Evolutionary conservation across 1,140 invertebrate genomes (phyloP).

Genomic region (Drosophila subobscura): DNA sequence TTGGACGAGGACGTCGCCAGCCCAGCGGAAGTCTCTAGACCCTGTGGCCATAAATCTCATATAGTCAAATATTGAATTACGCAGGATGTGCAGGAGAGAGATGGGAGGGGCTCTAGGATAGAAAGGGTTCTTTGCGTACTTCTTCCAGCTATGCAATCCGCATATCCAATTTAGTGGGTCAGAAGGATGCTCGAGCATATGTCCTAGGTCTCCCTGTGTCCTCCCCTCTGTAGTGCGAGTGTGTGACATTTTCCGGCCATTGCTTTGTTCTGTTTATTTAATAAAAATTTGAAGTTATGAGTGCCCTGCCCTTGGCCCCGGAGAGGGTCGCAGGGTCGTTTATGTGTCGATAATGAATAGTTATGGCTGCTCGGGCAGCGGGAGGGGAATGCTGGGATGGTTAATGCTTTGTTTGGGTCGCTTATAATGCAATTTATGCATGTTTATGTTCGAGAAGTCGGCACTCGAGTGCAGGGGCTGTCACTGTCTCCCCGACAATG

Average conservation of each 20-base stretch:
- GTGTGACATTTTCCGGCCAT: slow-evolving; percentile 66
- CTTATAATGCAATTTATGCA: slow-evolving; percentile 78
- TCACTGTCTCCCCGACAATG: slow-evolving; percentile 34
- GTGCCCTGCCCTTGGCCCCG: slow-evolving; percentile 28
- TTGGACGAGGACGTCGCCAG: slow-evolving; percentile 1
- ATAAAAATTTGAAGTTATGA: slow-evolving; percentile 81
- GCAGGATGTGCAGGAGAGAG: slow-evolving; percentile 45
- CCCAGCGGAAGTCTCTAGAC: slow-evolving; percentile 58
- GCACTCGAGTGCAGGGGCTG: slow-evolving; percentile 14
- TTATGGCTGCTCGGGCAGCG: slow-evolving; percentile 60
- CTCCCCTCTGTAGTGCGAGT: slow-evolving; percentile 5
- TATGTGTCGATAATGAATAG: slow-evolving; percentile 82
- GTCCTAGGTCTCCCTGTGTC: slow-evolving; percentile 16
- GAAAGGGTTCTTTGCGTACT: slow-evolving; percentile 48
- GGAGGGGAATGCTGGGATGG: slow-evolving; percentile 20
- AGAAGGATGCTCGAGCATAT: slow-evolving; percentile 59
- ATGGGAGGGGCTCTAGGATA: neutral
- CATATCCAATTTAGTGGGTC: slow-evolving; percentile 76
- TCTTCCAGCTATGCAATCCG: slow-evolving; percentile 21
- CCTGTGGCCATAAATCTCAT: slow-evolving; percentile 80
- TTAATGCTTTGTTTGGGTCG: slow-evolving; percentile 67
- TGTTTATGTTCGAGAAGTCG: slow-evolving; percentile 57
- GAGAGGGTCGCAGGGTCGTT: slow-evolving; percentile 48
- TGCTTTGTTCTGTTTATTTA: slow-evolving; percentile 75
- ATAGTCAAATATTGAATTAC: slow-evolving; percentile 83